A percentile compares a stretch with the other conserved stretches of the same genome.
Conservation (phyloP, 1,140 invertebrate species). For the Tyrophagus putrescentiae region DNA sequence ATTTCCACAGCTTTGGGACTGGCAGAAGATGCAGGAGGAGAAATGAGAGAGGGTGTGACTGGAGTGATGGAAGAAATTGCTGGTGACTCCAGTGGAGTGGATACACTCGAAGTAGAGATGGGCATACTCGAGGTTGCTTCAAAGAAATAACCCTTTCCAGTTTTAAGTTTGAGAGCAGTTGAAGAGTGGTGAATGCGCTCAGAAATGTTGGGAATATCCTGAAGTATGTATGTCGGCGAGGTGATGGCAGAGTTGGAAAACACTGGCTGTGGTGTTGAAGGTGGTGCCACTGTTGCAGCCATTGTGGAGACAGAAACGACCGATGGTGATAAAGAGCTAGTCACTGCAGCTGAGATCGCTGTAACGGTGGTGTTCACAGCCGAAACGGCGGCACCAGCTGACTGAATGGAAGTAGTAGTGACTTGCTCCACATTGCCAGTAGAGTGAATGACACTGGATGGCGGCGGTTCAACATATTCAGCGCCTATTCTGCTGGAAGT, state of each 20-base stretch:
- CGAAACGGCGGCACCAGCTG: background rate
- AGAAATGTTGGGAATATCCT: slow-evolving; percentile 19
- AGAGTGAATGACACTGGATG: slow-evolving; percentile 48
- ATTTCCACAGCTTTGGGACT: background rate
- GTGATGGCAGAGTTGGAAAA: background rate
- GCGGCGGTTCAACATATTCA: slow-evolving; percentile 9
- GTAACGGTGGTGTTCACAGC: background rate
- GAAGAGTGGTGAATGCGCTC: slow-evolving; percentile 23
- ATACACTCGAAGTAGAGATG: too few relatives aligned
- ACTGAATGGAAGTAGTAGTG: slow-evolving; percentile 1
- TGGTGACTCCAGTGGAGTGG: too few relatives aligned
- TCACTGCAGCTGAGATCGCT: background rate
- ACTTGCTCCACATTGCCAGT: slow-evolving; percentile 51
- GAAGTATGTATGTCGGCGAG: background rate
- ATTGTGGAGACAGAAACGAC: slow-evolving; percentile 1
- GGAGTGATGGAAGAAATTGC: too few relatives aligned
- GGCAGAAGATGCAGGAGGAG: too few relatives aligned
- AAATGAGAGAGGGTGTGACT: too few relatives aligned
- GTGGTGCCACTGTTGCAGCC: slow-evolving; percentile 15
- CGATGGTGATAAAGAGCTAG: background rate
- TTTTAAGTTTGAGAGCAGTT: slow-evolving; percentile 23
- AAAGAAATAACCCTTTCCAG: slow-evolving; percentile 20
- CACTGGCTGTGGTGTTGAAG: slow-evolving; percentile 20
- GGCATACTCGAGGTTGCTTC: slow-evolving; percentile 1
- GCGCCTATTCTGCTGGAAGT: too few relatives aligned